These are phyloP conservation scores for Novumbra hubbsi DNA, from an alignment of 2,797 vertebrate species.

Conservation along the genomic window DNA sequence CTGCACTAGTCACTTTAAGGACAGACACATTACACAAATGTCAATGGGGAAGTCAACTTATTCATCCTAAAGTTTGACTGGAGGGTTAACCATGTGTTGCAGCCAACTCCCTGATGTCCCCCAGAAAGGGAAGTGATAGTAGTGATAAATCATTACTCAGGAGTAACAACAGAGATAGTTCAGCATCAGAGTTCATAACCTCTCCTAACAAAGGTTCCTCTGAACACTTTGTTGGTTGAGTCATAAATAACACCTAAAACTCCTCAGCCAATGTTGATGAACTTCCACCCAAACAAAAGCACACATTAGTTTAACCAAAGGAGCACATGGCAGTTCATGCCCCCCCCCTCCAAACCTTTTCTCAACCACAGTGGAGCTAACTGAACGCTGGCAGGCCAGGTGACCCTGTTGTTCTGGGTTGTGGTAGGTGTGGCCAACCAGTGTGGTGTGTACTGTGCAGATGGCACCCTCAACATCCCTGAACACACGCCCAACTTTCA, in stretches of 20 bases:
- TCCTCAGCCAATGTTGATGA: neutral
- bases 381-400: constrained; percentile 10
- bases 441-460: constrained; percentile 43
- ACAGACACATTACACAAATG: neutral
- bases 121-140: constrained; percentile 3
- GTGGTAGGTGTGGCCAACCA: constrained; percentile 68
- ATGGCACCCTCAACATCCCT: neutral
- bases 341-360: constrained; percentile 9
- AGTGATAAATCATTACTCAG: constrained; percentile 1
- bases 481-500: constrained; percentile 8
- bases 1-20: neutral
- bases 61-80: neutral
- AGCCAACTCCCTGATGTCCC: neutral
- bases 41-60: neutral
- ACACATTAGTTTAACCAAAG: neutral
- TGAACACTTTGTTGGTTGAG: neutral
- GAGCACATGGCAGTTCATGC: constrained; percentile 24
- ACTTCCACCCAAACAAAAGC: neutral
- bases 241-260: neutral
- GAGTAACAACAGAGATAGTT: neutral
- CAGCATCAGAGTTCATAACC: neutral
- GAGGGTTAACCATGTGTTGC: neutral
- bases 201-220: neutral
- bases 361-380: constrained; percentile 22
- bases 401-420: constrained; percentile 31